These are phyloP conservation scores for Phoenoteleia sp. DNA, from an alignment of 2,888 invertebrate genomes.

Conservation along the genomic window DNA sequence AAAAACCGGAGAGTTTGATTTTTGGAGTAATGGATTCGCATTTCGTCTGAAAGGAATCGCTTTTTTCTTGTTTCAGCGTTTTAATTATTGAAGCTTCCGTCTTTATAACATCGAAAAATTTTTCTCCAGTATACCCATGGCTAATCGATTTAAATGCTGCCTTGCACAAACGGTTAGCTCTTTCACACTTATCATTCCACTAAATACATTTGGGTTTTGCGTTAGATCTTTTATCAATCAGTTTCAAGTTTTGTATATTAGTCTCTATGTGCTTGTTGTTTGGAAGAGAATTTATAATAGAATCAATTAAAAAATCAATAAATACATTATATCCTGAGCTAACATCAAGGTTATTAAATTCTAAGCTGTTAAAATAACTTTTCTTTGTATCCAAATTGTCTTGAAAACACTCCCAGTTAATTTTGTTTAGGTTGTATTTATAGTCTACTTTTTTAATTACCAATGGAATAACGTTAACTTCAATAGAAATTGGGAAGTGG, in stretches of 20 bases:
- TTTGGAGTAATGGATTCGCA: slow-evolving; percentile 29
- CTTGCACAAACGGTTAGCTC: slow-evolving; percentile 12
- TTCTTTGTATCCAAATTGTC: background rate
- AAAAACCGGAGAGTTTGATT: slow-evolving; percentile 9
- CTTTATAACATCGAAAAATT: slow-evolving; percentile 34
- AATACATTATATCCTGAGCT: too few species aligned
- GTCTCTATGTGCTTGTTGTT: too few species aligned
- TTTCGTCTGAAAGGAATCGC: background rate
- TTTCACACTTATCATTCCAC: slow-evolving; percentile 58
- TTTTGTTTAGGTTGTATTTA: background rate
- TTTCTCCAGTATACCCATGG: slow-evolving; percentile 5
- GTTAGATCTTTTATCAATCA: too few species aligned
- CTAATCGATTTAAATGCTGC: slow-evolving; percentile 32
- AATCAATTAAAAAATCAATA: too few species aligned
- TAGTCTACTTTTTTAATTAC: background rate
- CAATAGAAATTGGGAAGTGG: background rate
- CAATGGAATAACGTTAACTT: background rate
- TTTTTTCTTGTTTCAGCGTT: slow-evolving; percentile 27
- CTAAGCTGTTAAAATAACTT: background rate
- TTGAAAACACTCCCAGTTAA: background rate
- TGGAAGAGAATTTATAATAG: too few species aligned
- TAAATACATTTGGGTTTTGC: slow-evolving; percentile 30
- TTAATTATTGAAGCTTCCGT: slow-evolving; percentile 15
- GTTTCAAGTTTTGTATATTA: too few species aligned
- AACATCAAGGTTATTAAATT: too few species aligned